Percentiles rank a stretch among this genome's conserved stretches.
These are phyloP conservation scores for Timandra comae DNA, from an alignment of 2,888 invertebrate species.

Conservation along the genomic window DNA sequence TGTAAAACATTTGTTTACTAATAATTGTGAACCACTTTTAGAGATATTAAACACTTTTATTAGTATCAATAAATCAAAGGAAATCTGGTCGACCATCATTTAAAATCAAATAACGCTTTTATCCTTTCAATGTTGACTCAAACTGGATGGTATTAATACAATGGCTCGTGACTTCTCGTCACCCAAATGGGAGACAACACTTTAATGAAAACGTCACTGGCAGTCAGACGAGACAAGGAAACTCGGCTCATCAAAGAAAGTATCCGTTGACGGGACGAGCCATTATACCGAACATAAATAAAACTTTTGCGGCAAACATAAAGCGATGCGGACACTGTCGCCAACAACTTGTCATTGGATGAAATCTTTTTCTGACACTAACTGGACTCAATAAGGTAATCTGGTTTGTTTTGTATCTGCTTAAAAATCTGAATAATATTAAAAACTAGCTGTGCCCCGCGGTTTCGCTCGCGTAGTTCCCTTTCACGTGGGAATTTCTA, in stretches of 20 bases:
- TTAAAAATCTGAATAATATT: no score
- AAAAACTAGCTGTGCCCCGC: no score
- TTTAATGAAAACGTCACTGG: constrained; percentile 56
- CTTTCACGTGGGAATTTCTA: no score
- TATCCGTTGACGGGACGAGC: constrained; percentile 39
- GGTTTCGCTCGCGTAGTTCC: no score
- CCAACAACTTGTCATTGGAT: constrained; percentile 25
- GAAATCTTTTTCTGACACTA: constrained; percentile 7
- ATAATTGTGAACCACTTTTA: no score
- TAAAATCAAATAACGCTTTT: constrained; percentile 27
- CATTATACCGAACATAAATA: constrained; percentile 41
- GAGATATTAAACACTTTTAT: no score
- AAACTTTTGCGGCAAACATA: constrained; percentile 31
- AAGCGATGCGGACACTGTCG: constrained; percentile 27
- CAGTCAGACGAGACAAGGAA: constrained; percentile 23
- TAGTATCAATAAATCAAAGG: no score
- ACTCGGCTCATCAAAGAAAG: constrained; percentile 40
- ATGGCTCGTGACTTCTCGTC: constrained; percentile 47
- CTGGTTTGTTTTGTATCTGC: no score
- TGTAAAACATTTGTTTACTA: no score
- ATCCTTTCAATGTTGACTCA: constrained; percentile 30
- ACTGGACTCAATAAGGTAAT: no score
- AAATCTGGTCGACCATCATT: constrained; percentile 10
- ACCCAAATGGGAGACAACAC: constrained; percentile 42
- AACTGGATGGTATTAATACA: constrained; percentile 35